Evolutionary conservation across 2,797 vertebrate genomes (phyloP), one percentile per base, ranked within the genome.

Genomic region (Pogonophryne albipinna): DNA sequence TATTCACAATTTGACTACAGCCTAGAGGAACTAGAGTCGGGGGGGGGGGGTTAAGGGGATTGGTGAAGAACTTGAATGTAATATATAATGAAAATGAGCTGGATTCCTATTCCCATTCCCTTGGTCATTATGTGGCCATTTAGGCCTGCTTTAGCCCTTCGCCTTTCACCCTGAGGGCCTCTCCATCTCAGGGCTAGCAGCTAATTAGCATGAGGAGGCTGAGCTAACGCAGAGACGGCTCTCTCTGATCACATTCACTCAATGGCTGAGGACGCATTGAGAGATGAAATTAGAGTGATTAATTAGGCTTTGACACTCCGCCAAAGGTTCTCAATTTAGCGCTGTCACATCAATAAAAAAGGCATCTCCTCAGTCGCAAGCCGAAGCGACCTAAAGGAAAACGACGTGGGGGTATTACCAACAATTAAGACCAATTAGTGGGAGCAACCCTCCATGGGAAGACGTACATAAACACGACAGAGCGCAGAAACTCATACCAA

Each of bases 361-460:
- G 85, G 90, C 91, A 87, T 92, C 89, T 92, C 84, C 82, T 89
- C 87, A 83, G 89, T 82, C 71, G 76, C 88, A 87, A 59, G 80
- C 80, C 38, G 67, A 79, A 83, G 82, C 80, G 85, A 94, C 93
- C 92, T 92, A 91, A 90, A 92, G 91, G 88, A 93, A 90, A 88
- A 87, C 75, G 84, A 92, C 74, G 83, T 89, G 84, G 85, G 87
- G 91, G 87, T 93, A 93, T 94, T 94, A 95, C 86, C 90, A 91
- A 95, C 94, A 95, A 95, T 95, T 95, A 95, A 92, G 89, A 90
- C 90, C 93, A 95, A 96, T 95, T 95, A 95, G 92, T 85, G 74
- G 77, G 78, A 86, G 67, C 78, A 70, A 91, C 66, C 79, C 71
- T 88, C 83, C 84, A 87, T 84, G 71, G 64, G 76, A 79, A 77